Evolutionary conservation across 2,888 invertebrate species (phyloP), one percentile per base, ranked within the genome.

Genomic region (Entomobrya proxima): DNA sequence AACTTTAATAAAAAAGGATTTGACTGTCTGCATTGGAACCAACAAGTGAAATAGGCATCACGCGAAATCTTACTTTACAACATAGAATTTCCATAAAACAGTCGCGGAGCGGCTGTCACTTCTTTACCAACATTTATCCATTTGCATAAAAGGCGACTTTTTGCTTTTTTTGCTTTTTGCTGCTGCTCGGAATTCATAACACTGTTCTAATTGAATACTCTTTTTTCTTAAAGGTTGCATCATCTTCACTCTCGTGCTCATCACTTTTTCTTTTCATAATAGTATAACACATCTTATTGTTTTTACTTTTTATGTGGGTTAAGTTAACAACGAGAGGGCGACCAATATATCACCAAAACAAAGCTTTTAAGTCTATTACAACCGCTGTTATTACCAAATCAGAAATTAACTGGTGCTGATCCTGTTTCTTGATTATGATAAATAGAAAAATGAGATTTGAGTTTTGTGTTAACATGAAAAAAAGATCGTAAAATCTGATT

Each of bases 121-220:
- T n/a, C n/a, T n/a, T n/a, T n/a, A n/a, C n/a, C n/a, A n/a, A n/a
- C n/a, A n/a, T 78, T 69, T 69, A 69, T 35, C 32, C 67, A 69
- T 47, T 67, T 79, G 69, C 15, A 67, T 67, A 37, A 69, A 52
- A 64, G 69, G 18, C 15, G 37, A 24, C 27, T 67, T 47, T 11
- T 50, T 30, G 4, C 44, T 15, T 40, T 9, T 40, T 40, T 7
- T 44, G 44, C 11, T 44, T 13, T 44, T 44, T 44, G 13, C 44
- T n/a, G n/a, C 21, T 82, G 82, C 55, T 82, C 82, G 61, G 75
- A 82, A 82, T 74, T 75, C 64, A 24, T 61, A 82, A 74, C 21
- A 47, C 9, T 18, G 0, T 18, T 32, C 13, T 18, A 58, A 55
- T 55, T 76, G 21, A 21, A 52, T 55, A 76, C 32, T 18, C 27